Evolutionary conservation across 2,888 invertebrate species (phyloP), one percentile per base, ranked within the genome.

Genomic region (Athalia cordata): DNA sequence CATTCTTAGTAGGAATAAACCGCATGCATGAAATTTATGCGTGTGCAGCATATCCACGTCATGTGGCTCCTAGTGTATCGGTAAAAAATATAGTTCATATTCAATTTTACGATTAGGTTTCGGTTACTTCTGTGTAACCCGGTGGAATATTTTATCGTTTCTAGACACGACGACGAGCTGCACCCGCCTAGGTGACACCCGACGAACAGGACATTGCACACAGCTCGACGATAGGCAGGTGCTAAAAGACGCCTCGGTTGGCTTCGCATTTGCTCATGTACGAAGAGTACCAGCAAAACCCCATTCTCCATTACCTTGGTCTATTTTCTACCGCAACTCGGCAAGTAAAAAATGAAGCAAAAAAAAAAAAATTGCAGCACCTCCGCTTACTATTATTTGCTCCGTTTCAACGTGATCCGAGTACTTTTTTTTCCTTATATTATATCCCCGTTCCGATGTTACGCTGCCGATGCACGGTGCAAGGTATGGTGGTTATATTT

Each of bases 291-390:
- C 52, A 75, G 62, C 61, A 11, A 75, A 75, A 75, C 75, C 52
- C 64, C 62, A 9, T 75, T 75, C 64, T 50, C 75, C 29, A 1
- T 29, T 29, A 29, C 29, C 75, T 75, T 64, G 75, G 75, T 75
- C 75, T 75, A 75, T 75, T 75, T 75, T 62, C 15, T 7, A 29
- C 62, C 7, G 55, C 9, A 55, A 4, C 55, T n/a, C 9, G 55
- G 4, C 55, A 7, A 7, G 4, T 55, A 9, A 55, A 55, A 9
- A 9, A 9, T 55, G 11, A 55, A 8, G 9, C 5, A 55, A 55
- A 8, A 8, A n/a, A n/a, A n/a, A n/a, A n/a, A n/a, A n/a, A n/a
- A 29, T 7, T 3, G 55, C 7, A 11, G 55, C 52, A 9, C 9
- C 55, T 9, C n/a, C n/a, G n/a, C 55, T 11, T n/a, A 55, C 9